Conservation (phyloP, 1,140 invertebrate species). For the Tetragonula clypearis region DNA sequence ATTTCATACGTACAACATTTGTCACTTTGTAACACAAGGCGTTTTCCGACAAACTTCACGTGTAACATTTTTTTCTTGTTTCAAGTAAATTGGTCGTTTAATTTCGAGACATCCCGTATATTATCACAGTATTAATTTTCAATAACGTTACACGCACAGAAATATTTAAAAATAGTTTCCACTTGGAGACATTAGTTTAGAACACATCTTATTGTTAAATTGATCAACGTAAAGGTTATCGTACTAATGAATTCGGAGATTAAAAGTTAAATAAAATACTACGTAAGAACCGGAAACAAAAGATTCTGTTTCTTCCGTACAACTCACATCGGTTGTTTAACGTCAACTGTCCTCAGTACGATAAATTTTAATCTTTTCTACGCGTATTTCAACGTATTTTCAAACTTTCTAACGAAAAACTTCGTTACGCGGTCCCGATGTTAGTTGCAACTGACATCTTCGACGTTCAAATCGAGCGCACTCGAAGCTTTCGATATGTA, state of each 20-base stretch:
- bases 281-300: neutral
- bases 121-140: neutral
- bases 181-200: neutral
- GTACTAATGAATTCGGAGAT: too few species aligned
- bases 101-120: neutral
- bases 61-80: neutral
- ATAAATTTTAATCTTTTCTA: neutral
- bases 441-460: neutral
- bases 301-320: neutral
- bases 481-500: slow-evolving; percentile 23
- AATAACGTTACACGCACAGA: neutral
- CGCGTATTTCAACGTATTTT: slow-evolving; percentile 2
- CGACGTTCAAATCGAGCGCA: slow-evolving; percentile 28
- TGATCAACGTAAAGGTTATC: neutral
- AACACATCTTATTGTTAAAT: neutral
- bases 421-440: neutral
- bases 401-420: neutral
- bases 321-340: neutral
- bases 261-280: neutral
- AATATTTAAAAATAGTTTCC: neutral
- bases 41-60: too few species aligned
- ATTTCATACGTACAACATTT: too few species aligned
- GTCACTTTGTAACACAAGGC: too few species aligned
- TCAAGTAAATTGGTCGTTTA: too few species aligned
- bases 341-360: neutral